Base-by-base conservation (phyloP, 1,140 invertebrate species). In the Himalopsyche phryganea region DNA sequence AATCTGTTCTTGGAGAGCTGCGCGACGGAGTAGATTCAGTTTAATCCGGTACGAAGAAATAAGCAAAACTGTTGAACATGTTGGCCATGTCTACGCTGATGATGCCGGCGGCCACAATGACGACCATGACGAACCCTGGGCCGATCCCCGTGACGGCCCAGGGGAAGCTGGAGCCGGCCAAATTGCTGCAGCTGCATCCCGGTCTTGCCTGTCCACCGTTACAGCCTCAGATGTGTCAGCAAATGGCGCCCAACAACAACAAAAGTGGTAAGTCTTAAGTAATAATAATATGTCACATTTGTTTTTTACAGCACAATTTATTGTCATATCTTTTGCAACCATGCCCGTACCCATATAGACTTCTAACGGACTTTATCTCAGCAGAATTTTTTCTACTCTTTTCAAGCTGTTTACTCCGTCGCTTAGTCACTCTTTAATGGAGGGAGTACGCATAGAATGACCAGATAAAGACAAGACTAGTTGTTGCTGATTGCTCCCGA, bases 1-100 rank as follows among this genome's bases (percentile, higher is more conserved):
- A 9, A 5, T 28, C 3, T 28, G 9, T 3, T 28, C 9, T 28
- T 28, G 23, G 9, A 28, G 23, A 28, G 23, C 4, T 5, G 9
- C 9, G 9, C 23, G 4, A 9, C 3, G 23, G 23, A 3, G 23
- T 9, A 9, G 23, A 28, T 28, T 28, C 23, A 9, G 3, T 28
- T 41, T 41, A 41, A 6, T 41, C 3, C 17, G 13, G 17, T 14
- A 14, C 4, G 17, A 14, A 41, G 11, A 6, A 17, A 41, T 4
- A 41, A 41, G 17, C 13, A 11, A 41, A 41, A 14, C 13, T 41
- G 13, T 42, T 23, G 44, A 53, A 58, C 33, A 83, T 84, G 81
- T 66, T 84, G 66, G 77, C 81, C 5, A 84, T 84, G 82, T 83
- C 82, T 0, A 82, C 82, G 2, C 65, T 84, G 23, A 84, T 84